Conservation (phyloP, 2,888 invertebrate genomes). For the Pseudoips prasinana region DNA sequence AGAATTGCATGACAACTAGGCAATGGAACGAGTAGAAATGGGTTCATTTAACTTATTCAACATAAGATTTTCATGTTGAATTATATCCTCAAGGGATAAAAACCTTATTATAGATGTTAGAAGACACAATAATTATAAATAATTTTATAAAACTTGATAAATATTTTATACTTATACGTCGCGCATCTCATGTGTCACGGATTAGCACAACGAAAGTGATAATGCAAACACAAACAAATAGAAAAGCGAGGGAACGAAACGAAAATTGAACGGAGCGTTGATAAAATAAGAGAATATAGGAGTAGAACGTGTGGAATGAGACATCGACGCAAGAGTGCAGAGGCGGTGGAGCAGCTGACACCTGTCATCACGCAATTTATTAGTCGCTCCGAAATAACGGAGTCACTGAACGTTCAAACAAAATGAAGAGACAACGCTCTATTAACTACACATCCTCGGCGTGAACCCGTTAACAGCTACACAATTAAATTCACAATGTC, state of each 20-base stretch:
- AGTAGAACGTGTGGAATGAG: slow-evolving; percentile 80
- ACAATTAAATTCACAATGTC: slow-evolving; percentile 64
- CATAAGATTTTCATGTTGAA: no score
- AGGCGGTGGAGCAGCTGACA: slow-evolving; percentile 81
- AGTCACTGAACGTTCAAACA: slow-evolving; percentile 77
- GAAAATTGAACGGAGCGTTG: slow-evolving; percentile 80
- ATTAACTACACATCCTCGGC: slow-evolving; percentile 74
- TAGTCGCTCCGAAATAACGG: slow-evolving; percentile 80
- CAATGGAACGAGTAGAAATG: no score
- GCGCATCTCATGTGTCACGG: slow-evolving; percentile 32
- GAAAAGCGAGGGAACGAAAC: slow-evolving; percentile 66
- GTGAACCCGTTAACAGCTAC: slow-evolving; percentile 58
- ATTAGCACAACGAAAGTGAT: slow-evolving; percentile 54
- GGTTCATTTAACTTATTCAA: no score
- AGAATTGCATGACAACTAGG: no score
- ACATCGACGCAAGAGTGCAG: slow-evolving; percentile 82
- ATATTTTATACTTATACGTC: no score
- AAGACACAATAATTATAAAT: no score
- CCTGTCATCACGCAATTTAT: slow-evolving; percentile 82
- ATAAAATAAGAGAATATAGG: slow-evolving; percentile 81
- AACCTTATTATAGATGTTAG: no score
- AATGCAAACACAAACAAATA: slow-evolving; percentile 68
- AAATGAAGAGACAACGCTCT: slow-evolving; percentile 77
- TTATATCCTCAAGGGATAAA: no score
- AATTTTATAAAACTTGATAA: no score